phyloP scores from a whole-genome alignment of 2,113 vertebrate genomes.

The Coryphaenoides rupestris region DNA sequence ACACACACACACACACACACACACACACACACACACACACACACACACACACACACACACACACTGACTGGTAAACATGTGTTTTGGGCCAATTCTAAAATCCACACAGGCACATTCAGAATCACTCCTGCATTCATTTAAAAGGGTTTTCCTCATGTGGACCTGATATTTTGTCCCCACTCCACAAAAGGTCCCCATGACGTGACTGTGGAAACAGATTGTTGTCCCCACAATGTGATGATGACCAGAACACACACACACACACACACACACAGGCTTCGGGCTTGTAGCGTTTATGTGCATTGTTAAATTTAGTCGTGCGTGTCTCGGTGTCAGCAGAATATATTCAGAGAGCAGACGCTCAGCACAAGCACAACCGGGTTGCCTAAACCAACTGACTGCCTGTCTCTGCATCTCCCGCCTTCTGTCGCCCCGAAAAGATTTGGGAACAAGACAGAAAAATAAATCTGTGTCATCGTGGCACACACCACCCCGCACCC shows the following conservation, averaged over 20 bases:
- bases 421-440: slow-evolving; percentile 38
- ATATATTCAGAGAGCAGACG: slow-evolving; percentile 4
- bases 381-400: slow-evolving; percentile 25
- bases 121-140: no score
- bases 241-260: no score
- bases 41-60: no score
- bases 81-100: no score
- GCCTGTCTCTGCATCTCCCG: slow-evolving; percentile 5
- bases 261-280: background rate
- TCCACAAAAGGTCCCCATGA: no score
- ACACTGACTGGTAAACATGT: no score
- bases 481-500: no score
- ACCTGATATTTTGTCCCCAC: no score
- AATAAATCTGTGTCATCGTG: slow-evolving; percentile 29
- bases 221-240: no score
- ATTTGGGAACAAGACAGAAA: slow-evolving; percentile 30
- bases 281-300: background rate
- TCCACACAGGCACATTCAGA: no score
- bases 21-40: slow-evolving; percentile 5
- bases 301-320: slow-evolving; percentile 35
- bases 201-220: no score
- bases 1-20: background rate
- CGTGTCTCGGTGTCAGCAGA: slow-evolving; percentile 31
- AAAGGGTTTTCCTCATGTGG: no score
- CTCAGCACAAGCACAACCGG: slow-evolving; percentile 15